Evolutionary conservation across 2,888 invertebrate species (phyloP), one percentile per base, ranked within the genome.

Genomic region (Limnephilus auricula): DNA sequence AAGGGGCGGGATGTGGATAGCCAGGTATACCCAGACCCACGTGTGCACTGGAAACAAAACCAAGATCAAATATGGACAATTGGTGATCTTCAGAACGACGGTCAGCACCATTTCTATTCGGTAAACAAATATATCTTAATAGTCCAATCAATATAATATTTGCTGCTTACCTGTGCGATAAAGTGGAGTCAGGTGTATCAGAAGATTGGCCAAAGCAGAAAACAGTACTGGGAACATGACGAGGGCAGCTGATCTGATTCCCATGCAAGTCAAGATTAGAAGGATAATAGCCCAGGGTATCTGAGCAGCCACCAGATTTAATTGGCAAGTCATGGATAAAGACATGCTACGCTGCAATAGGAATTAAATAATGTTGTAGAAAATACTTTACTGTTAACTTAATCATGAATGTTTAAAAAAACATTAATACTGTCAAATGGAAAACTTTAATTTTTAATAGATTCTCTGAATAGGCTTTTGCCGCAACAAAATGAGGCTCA

Each of bases 1-100:
- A 32, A 94, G 93, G 2, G 94, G 94, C 32, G 94, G 92, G 30
- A 94, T 93, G 83, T 94, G 93, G 87, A 93, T 93, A 80, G 93
- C 34, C 83, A 94, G 89, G 92, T 94, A 94, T 4, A 94, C 91
- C 79, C 94, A 93, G 93, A 94, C 93, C 95, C 95, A 95, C 89
- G 40, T 90, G 90, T 93, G 92, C 50, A 90, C 93, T 93, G 82
- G 91, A 90, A 80, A 13, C 2, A 32, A 37, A 84, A 40, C 34
- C 25, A 0, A 65, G 5, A 25, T 65, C 50, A 65, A 25, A 6
- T 25, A 65, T 18, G 15, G 45, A 45, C 45, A 5, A 0, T 37
- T 37, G 9, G 37, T 37, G 6, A 37, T 0, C 9, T 37, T 37
- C 37, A 37, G 15, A 13, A 45, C 13, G 13, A 45, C 13, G 13